Conservation (phyloP, 1,140 invertebrate species). For the Pygmarrhopalites habei region DNA sequence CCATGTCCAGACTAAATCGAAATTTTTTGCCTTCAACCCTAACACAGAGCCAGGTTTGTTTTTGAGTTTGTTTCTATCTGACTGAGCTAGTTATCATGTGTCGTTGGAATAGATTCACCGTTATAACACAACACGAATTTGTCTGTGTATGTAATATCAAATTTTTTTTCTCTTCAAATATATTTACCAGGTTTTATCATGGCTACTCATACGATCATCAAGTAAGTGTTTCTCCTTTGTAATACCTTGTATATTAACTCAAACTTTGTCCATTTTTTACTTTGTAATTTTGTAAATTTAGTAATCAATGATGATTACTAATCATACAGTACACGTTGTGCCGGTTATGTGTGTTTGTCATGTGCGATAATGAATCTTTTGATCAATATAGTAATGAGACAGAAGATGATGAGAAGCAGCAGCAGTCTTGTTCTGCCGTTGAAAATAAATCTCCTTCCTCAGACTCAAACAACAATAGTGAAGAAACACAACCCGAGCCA, state of each 20-base stretch:
- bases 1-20: slow-evolving; percentile 79
- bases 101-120: too few relatives aligned
- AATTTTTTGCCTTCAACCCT: slow-evolving; percentile 65
- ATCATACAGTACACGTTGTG: too few relatives aligned
- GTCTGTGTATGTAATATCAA: too few relatives aligned
- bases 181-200: slow-evolving; percentile 92
- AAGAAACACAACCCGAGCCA: slow-evolving; percentile 9
- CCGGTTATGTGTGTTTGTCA: too few relatives aligned
- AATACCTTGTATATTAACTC: too few relatives aligned
- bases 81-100: too few relatives aligned
- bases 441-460: slow-evolving; percentile 18
- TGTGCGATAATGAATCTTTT: not conserved
- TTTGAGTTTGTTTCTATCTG: too few relatives aligned
- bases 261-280: too few relatives aligned
- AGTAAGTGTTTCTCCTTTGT: slow-evolving; percentile 40
- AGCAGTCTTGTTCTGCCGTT: not conserved
- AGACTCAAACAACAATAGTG: slow-evolving; percentile 15
- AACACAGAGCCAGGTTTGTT: slow-evolving; percentile 60
- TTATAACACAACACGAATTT: too few relatives aligned
- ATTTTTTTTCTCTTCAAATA: too few relatives aligned
- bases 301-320: too few relatives aligned
- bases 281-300: not conserved
- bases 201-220: slow-evolving; percentile 77
- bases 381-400: slow-evolving; percentile 2
- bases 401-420: slow-evolving; percentile 17